Conservation (phyloP, 2,888 invertebrate species). For the Temnothorax rugatulus region DNA sequence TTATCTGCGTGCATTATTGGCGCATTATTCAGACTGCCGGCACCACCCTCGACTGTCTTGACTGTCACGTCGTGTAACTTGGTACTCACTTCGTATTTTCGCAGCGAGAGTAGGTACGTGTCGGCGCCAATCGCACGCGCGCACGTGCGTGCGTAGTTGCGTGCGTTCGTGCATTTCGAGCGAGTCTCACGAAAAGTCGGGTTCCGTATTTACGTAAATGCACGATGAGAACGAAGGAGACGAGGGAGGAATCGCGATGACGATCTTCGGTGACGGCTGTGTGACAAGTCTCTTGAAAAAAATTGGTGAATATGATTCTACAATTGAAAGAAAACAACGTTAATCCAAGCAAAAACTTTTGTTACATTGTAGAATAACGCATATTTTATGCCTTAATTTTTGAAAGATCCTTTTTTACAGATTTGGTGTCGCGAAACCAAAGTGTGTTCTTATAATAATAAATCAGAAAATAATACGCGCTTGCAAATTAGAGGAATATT, state of each 20-base stretch:
- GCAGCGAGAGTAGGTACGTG: conserved; percentile 39
- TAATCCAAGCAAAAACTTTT: conserved; percentile 1
- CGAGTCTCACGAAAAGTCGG: conserved; percentile 42
- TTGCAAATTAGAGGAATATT: neutral
- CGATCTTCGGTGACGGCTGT: neutral
- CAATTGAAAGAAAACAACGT: neutral
- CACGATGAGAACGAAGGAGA: conserved; percentile 21
- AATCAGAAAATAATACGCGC: neutral
- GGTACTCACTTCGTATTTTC: conserved; percentile 42
- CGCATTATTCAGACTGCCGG: conserved; percentile 70
- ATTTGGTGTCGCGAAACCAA: neutral
- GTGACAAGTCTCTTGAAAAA: neutral
- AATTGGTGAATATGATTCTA: neutral
- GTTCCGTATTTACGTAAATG: conserved; percentile 27
- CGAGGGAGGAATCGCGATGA: conserved; percentile 29
- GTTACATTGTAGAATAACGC: neutral
- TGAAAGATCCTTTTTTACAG: neutral
- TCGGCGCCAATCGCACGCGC: conserved; percentile 61
- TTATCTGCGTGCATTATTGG: conserved; percentile 73
- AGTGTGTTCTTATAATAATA: neutral
- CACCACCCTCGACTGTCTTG: conserved; percentile 51
- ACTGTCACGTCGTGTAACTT: conserved; percentile 53
- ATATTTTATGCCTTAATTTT: neutral
- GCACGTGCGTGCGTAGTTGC: conserved; percentile 58
- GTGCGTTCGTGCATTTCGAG: conserved; percentile 54